Evolutionary conservation across 2,797 vertebrate species (phyloP).

Genomic region (Sternotherus odoratus): DNA sequence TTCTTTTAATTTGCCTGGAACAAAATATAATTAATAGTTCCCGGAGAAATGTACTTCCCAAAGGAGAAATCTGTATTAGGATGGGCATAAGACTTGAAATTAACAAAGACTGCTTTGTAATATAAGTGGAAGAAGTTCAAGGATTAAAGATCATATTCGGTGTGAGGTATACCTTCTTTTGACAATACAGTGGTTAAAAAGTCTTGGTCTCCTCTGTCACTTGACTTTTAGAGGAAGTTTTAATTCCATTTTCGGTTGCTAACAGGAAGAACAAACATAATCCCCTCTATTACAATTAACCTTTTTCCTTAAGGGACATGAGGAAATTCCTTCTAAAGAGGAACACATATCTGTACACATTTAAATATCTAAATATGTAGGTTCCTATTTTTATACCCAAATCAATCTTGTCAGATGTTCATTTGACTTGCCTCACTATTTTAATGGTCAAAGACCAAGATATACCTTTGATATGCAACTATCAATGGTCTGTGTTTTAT

Average conservation of each 20-base stretch:
- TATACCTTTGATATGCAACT: slow-evolving; percentile 46
- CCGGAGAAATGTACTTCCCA: neutral
- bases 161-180: slow-evolving; percentile 32
- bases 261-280: slow-evolving; percentile 40
- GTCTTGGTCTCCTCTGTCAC: slow-evolving; percentile 1
- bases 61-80: neutral
- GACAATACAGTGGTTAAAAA: slow-evolving; percentile 23
- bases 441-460: slow-evolving; percentile 64
- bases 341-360: neutral
- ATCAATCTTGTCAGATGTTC: slow-evolving; percentile 48
- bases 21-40: slow-evolving; percentile 17
- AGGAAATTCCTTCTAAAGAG: slow-evolving; percentile 36
- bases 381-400: slow-evolving; percentile 54
- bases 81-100: neutral
- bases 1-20: neutral
- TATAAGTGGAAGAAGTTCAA: neutral
- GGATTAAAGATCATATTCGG: slow-evolving; percentile 7
- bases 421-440: slow-evolving; percentile 56
- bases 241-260: slow-evolving; percentile 27
- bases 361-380: slow-evolving; percentile 33
- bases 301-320: slow-evolving; percentile 16
- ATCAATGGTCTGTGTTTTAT: slow-evolving; percentile 43
- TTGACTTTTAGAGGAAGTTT: slow-evolving; percentile 32
- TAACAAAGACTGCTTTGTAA: neutral
- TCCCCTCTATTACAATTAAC: neutral